Percentiles rank a stretch among this genome's conserved stretches.
Conservation (phyloP, 2,888 invertebrate genomes). For the Tachystola acroxantha region DNA sequence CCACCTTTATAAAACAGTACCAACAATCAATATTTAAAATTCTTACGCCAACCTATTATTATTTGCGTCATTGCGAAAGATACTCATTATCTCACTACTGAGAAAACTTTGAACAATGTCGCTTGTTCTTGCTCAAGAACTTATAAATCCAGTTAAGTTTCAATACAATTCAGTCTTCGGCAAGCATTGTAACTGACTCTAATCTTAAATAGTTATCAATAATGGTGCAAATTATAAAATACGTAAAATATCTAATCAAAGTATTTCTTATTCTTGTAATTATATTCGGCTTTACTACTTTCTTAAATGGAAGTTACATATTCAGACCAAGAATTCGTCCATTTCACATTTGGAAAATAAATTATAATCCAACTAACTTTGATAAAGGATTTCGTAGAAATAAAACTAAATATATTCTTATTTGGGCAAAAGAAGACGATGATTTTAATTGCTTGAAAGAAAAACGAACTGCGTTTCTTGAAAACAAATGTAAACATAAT, state of each 20-base stretch:
- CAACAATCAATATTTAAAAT: too few species aligned
- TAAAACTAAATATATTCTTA: conserved; percentile 1
- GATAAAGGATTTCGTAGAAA: neutral
- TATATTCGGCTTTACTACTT: neutral
- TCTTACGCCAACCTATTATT: too few species aligned
- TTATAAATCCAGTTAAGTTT: neutral
- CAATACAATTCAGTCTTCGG: neutral
- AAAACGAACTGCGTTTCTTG: conserved; percentile 17
- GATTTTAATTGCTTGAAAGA: neutral
- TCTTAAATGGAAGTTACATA: neutral
- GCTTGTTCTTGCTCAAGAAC: neutral
- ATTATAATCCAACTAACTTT: neutral
- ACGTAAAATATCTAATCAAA: neutral
- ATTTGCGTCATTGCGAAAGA: too few species aligned
- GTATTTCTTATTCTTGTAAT: neutral
- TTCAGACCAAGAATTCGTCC: neutral
- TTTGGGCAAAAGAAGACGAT: neutral
- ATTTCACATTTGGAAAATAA: neutral
- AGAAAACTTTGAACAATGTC: neutral
- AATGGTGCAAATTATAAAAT: neutral
- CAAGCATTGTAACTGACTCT: too few species aligned
- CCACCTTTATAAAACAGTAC: too few species aligned
- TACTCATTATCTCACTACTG: neutral
- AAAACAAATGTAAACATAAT: conserved; percentile 23
- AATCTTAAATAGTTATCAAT: neutral